Conservation (phyloP, 2,113 vertebrate genomes). For the Solea solea region DNA sequence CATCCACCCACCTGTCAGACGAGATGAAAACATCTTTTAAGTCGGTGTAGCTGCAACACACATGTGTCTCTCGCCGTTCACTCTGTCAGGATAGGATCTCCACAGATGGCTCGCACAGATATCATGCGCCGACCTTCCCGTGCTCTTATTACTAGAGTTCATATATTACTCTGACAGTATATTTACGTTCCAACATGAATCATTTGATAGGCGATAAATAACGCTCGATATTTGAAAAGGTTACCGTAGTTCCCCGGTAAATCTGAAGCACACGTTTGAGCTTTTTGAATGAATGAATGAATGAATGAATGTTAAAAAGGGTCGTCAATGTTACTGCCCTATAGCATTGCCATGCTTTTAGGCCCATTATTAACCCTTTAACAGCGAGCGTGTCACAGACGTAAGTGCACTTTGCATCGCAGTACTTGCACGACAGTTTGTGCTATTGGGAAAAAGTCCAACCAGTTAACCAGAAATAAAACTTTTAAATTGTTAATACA, state of each 20-base stretch:
- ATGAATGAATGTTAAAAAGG: no score
- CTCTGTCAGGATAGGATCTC: slow-evolving; percentile 31
- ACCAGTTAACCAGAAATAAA: no score
- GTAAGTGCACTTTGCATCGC: no score
- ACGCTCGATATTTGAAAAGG: slow-evolving; percentile 24
- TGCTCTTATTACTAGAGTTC: slow-evolving; percentile 57
- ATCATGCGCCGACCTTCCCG: slow-evolving; percentile 45
- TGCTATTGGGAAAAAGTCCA: no score
- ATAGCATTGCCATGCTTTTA: no score
- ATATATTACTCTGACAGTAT: slow-evolving; percentile 63
- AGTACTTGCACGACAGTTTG: no score
- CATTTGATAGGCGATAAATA: slow-evolving; percentile 46
- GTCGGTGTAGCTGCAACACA: slow-evolving; percentile 43
- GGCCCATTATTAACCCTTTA: no score
- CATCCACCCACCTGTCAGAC: slow-evolving; percentile 44
- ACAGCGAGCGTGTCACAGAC: no score
- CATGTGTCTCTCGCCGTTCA: slow-evolving; percentile 44
- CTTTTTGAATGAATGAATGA: no score
- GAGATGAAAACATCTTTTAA: slow-evolving; percentile 51
- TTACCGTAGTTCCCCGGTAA: slow-evolving; percentile 5
- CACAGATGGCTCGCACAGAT: slow-evolving; percentile 48
- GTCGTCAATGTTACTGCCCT: no score
- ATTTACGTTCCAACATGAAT: slow-evolving; percentile 56
- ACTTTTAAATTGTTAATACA: no score
- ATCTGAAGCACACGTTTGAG: background rate